These are phyloP conservation scores for Lytechinus variegatus DNA, from an alignment of 35 echinoderm and acorn worm genomes.

Conservation along the genomic window DNA sequence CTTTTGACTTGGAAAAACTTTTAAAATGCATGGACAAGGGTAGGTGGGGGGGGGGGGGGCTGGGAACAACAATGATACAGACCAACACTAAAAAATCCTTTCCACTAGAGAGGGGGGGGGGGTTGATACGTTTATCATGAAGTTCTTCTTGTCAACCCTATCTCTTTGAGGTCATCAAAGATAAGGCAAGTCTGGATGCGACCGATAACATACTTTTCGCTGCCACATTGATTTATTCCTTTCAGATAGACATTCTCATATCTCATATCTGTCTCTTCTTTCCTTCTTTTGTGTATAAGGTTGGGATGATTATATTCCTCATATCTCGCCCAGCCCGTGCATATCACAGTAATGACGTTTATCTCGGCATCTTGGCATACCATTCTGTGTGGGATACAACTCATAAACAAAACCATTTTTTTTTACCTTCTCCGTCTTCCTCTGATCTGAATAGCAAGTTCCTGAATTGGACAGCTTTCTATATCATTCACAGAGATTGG, in stretches of 20 bases:
- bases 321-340: neutral
- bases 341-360: slow-evolving; percentile 16
- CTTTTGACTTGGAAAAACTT: too few relatives aligned
- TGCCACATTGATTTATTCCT: neutral
- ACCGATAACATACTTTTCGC: slow-evolving; percentile 3
- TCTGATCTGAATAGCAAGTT: neutral
- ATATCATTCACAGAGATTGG: neutral
- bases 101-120: neutral
- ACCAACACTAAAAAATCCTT: neutral
- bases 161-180: slow-evolving; percentile 7
- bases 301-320: neutral
- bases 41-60: too few relatives aligned
- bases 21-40: too few relatives aligned
- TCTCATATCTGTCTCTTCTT: neutral
- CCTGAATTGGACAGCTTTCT: slow-evolving; percentile 30
- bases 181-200: neutral
- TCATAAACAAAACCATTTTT: slow-evolving; percentile 25
- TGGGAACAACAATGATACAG: neutral
- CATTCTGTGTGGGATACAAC: slow-evolving; percentile 25
- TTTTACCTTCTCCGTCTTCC: neutral
- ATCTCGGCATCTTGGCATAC: slow-evolving; percentile 31
- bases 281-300: neutral
- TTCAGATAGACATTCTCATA: neutral
- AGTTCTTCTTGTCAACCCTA: neutral
- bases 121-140: neutral